Evolutionary conservation across 1,140 invertebrate species (phyloP), one percentile per base, ranked within the genome.

Genomic region (Drosophila pectinifera): DNA sequence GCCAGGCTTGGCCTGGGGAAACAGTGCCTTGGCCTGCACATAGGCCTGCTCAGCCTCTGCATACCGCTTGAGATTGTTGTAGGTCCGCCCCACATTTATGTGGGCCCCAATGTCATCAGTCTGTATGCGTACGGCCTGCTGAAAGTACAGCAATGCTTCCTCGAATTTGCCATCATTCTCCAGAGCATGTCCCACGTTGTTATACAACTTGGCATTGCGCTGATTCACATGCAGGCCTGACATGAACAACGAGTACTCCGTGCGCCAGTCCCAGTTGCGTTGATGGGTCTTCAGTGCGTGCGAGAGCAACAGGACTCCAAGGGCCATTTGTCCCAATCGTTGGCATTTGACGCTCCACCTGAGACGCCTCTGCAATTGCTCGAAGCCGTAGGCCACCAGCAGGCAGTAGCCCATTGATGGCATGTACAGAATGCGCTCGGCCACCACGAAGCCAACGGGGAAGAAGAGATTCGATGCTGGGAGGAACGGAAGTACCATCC

Each of bases 371-470:
- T 70, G 64, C 0, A 95, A 65, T 18, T 94, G 80, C 46, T 92
- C 84, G 93, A 93, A 95, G 5, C 97, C 97, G 76, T 97, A 97
- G 5, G 97, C 97, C 3, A 99, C 94, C 4, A 99, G 93, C 92
- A 99, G 95, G 90, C 98, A 99, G 93, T 98, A 99, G 10, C 98
- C 98, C 97, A 99, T 98, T 3, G 98, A 99, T 4, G 98, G 98
- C 93, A 98, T 97, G 92, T 99, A 99, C 0, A 99, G 94, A 36
- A 99, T 96, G 80, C 98, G 93, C 93, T 99, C 98, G 5, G 98
- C 98, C 10, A 99, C 96, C 34, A 99, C 98, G 93, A 99, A 99
- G 5, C 98, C 98, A 64, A 99, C 98, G 0, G 98, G 98, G 90
- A 99, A 98, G 93, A 99, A 98, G 20, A 99, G 93, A 94, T 99